A percentile compares a stretch with the other conserved stretches of the same genome.
Evolutionary conservation across 2,113 vertebrate genomes (phyloP).

Genomic region (Oncorhynchus keta): DNA sequence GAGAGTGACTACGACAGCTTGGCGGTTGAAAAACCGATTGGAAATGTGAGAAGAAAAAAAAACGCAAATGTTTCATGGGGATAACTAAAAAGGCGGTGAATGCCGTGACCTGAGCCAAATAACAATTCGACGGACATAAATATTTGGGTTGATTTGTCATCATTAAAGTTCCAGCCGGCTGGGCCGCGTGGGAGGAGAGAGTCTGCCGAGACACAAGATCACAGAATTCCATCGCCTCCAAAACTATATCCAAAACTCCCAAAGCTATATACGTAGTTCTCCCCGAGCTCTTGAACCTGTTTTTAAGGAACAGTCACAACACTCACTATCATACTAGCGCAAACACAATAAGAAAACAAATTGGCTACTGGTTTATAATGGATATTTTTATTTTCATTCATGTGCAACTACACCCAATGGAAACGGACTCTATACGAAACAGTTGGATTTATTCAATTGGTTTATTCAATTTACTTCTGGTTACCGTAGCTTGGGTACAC

Average conservation of each 20-base stretch:
- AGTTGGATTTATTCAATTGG: background rate
- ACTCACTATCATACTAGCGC: background rate
- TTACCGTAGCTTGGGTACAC: background rate
- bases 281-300: background rate
- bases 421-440: background rate
- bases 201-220: background rate
- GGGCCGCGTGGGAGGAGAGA: background rate
- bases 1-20: background rate
- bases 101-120: background rate
- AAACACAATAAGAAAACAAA: too few relatives aligned
- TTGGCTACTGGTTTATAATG: background rate
- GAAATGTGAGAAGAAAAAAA: too few relatives aligned
- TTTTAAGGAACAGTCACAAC: background rate
- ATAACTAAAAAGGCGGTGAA: conserved; percentile 1
- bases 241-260: too few relatives aligned
- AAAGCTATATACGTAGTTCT: background rate
- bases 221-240: background rate
- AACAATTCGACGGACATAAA: background rate
- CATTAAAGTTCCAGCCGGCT: background rate
- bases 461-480: background rate
- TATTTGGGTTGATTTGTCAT: conserved; percentile 8
- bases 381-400: background rate
- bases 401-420: background rate
- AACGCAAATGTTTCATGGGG: background rate
- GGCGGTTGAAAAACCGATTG: background rate